Evolutionary conservation across 2,888 invertebrate species (phyloP).

Genomic region (Euplexia lucipara): DNA sequence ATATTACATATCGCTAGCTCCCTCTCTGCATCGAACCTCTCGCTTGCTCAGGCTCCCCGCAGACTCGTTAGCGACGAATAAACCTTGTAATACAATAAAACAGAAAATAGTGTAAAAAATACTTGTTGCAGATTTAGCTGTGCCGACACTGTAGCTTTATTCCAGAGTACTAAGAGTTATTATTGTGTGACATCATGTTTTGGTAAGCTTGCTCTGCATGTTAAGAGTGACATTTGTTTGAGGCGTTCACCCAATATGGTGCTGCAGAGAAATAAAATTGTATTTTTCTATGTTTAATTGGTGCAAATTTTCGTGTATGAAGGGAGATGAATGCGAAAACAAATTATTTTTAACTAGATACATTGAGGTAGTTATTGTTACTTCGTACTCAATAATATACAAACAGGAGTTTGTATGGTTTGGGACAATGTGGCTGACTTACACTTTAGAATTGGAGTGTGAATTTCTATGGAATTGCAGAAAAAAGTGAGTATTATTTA

Average conservation of each 20-base stretch:
- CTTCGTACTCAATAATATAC: slow-evolving; percentile 29
- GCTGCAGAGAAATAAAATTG: slow-evolving; percentile 80
- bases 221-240: slow-evolving; percentile 86
- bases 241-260: slow-evolving; percentile 89
- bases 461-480: background rate
- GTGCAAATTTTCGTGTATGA: slow-evolving; percentile 76
- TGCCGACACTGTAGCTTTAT: slow-evolving; percentile 50
- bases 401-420: background rate
- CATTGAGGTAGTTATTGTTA: slow-evolving; percentile 58
- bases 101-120: slow-evolving; percentile 87
- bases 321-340: slow-evolving; percentile 66
- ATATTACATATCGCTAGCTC: slow-evolving; percentile 70
- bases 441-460: background rate
- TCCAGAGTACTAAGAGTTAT: slow-evolving; percentile 46
- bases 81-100: slow-evolving; percentile 87
- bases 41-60: slow-evolving; percentile 79
- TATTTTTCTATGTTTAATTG: slow-evolving; percentile 89
- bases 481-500: background rate
- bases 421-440: background rate
- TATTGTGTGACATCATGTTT: slow-evolving; percentile 39
- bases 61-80: slow-evolving; percentile 87
- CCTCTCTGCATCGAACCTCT: slow-evolving; percentile 65
- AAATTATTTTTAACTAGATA: slow-evolving; percentile 72
- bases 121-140: slow-evolving; percentile 64
- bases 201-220: slow-evolving; percentile 58